phyloP scores from a whole-genome alignment of 1,140 invertebrate genomes.

The Brachystomella parvula region DNA sequence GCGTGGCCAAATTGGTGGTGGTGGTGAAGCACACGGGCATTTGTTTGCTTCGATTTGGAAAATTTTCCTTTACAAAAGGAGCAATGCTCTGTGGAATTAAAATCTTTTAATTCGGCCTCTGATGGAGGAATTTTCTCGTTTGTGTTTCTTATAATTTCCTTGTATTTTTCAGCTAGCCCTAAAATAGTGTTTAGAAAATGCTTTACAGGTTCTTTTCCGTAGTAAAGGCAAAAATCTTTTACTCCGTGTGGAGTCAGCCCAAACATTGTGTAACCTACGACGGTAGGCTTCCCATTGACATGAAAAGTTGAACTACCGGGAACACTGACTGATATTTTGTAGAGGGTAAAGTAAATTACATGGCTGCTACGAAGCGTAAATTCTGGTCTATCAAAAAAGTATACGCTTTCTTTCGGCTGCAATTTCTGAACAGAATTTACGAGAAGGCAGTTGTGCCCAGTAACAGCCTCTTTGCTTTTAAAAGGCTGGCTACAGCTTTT shows the following conservation, averaged over 20 bases:
- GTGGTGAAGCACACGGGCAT: background rate
- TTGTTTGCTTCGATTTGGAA: background rate
- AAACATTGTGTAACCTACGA: background rate
- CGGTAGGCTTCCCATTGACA: no score
- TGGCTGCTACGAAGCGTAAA: background rate
- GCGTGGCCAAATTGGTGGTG: background rate
- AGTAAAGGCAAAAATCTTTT: background rate
- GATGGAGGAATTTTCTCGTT: background rate
- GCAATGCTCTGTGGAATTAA: background rate
- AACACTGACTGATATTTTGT: background rate
- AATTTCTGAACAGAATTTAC: background rate
- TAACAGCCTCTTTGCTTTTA: background rate
- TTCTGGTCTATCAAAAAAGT: background rate
- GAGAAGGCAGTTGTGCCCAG: background rate
- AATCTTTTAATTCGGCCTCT: background rate
- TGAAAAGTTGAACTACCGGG: background rate
- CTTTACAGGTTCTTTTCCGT: background rate
- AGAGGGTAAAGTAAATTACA: background rate
- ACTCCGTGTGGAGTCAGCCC: background rate
- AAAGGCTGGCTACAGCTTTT: background rate
- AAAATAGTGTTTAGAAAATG: background rate
- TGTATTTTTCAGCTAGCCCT: background rate
- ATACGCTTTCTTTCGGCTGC: background rate
- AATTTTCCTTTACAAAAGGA: constrained; percentile 2
- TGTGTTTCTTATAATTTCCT: background rate